phyloP scores from a whole-genome alignment of 2,797 vertebrate genomes.

The Nasua narica region DNA sequence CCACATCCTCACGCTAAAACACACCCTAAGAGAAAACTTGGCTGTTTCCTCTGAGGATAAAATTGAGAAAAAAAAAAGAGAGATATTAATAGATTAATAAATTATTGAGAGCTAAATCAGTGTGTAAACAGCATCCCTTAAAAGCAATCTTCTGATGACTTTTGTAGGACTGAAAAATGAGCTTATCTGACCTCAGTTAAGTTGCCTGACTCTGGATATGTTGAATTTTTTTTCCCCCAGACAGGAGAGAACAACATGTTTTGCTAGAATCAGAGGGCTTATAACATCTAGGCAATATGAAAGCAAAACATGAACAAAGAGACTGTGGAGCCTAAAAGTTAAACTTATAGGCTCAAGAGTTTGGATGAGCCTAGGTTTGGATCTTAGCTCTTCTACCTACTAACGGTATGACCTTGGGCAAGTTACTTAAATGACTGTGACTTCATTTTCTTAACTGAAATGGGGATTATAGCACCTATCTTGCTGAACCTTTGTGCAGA shows the following conservation, averaged over 20 bases:
- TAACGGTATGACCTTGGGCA: background rate
- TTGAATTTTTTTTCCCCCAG: conserved; percentile 59
- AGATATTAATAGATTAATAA: conserved; percentile 69
- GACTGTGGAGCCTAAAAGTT: background rate
- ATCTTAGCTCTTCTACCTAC: background rate
- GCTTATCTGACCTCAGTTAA: conserved; percentile 30
- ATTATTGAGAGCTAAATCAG: conserved; percentile 74
- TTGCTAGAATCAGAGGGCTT: conserved; percentile 48
- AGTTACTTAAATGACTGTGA: background rate
- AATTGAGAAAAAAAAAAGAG: conserved; percentile 16
- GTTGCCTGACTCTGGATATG: background rate
- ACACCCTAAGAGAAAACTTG: conserved; percentile 48
- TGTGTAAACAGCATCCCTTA: conserved; percentile 65
- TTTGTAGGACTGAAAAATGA: conserved; percentile 66
- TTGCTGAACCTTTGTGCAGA: background rate
- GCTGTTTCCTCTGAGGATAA: conserved; percentile 63
- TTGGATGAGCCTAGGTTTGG: background rate
- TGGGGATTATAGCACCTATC: background rate
- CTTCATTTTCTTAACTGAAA: background rate
- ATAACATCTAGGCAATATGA: conserved; percentile 18
- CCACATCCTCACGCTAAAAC: conserved; percentile 16
- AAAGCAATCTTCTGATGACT: conserved; percentile 62
- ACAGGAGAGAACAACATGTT: conserved; percentile 57
- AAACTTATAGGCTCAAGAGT: background rate
- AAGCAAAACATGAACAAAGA: conserved; percentile 37